Evolutionary conservation across 2,113 vertebrate species (phyloP).

Genomic region (Aptenodytes patagonicus): DNA sequence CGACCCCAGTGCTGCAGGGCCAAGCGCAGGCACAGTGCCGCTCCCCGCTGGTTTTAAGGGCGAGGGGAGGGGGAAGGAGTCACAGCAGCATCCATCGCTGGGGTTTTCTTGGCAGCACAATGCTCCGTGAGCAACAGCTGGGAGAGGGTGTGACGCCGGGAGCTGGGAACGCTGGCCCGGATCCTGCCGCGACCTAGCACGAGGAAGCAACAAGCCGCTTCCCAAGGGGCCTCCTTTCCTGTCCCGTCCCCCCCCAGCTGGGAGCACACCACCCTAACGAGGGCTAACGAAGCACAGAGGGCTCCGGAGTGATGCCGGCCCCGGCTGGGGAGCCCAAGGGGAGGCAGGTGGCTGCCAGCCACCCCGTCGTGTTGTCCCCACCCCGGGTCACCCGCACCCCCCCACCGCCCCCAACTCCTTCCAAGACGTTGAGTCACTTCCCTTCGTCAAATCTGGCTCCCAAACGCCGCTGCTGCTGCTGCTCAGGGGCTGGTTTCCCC

Average conservation of each 20-base stretch:
- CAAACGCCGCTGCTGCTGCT: neutral
- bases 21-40: neutral
- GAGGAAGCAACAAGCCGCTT: neutral
- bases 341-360: conserved; percentile 11
- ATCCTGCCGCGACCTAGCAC: neutral
- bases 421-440: conserved; percentile 62
- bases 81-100: neutral
- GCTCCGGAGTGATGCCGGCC: neutral
- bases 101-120: neutral
- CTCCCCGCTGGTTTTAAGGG: neutral
- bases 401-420: neutral
- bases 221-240: conserved; percentile 47
- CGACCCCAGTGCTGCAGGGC: no score
- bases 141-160: conserved; percentile 55
- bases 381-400: neutral
- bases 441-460: conserved; percentile 36
- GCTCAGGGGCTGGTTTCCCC: neutral
- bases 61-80: neutral
- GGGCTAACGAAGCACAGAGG: neutral
- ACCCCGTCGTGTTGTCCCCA: neutral
- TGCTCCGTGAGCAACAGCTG: conserved; percentile 45
- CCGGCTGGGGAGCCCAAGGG: neutral
- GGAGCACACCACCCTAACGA: neutral
- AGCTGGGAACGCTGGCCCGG: conserved; percentile 34
- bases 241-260: neutral